phyloP scores from a whole-genome alignment of 2,113 vertebrate species.

The Tupaia chinensis region DNA sequence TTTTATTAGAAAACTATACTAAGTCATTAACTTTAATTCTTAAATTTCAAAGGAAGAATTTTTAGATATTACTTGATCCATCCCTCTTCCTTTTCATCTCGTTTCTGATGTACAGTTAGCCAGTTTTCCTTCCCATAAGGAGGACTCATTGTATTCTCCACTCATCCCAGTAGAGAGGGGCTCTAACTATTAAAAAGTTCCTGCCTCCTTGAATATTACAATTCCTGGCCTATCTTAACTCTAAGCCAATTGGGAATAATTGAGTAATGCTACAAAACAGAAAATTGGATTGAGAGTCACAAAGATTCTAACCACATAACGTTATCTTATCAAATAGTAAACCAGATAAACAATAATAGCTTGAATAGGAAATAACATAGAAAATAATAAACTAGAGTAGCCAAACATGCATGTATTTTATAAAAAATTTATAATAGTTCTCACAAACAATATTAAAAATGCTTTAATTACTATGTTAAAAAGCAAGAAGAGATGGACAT shows the following conservation, averaged over 20 bases:
- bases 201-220: background rate
- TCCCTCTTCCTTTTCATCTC: background rate
- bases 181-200: background rate
- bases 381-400: background rate
- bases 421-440: background rate
- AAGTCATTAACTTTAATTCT: slow-evolving; percentile 1
- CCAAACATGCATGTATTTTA: background rate
- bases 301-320: background rate
- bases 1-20: background rate
- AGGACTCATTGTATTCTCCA: background rate
- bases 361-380: background rate
- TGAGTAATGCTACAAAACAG: background rate
- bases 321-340: background rate
- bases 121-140: background rate
- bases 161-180: background rate
- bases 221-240: background rate
- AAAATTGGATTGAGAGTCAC: slow-evolving; percentile 9
- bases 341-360: background rate
- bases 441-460: background rate
- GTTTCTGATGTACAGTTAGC: background rate
- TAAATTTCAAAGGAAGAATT: background rate
- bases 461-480: background rate
- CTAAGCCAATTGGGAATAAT: background rate
- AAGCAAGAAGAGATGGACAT: background rate
- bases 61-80: background rate